phyloP scores from a whole-genome alignment of 2,797 vertebrate species.

The Aythya fuligula region DNA sequence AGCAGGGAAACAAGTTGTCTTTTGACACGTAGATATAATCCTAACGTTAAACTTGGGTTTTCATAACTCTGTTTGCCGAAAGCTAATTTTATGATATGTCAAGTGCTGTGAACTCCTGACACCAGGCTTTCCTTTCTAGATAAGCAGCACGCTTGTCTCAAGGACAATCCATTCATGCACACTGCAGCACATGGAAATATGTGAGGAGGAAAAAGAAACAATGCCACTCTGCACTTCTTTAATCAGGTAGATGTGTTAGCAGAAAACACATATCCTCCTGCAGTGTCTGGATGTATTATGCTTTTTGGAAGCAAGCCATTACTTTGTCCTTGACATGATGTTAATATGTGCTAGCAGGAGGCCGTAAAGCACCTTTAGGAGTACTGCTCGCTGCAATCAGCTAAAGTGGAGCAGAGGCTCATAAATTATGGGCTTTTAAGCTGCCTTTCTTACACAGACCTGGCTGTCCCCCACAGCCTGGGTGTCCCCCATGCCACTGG shows the following conservation, averaged over 20 bases:
- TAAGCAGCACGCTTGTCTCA: conserved; percentile 51
- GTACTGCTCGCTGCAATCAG: background rate
- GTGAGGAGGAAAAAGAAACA: conserved; percentile 48
- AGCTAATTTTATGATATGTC: background rate
- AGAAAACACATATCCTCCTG: conserved; percentile 21
- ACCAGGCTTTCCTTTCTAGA: conserved; percentile 49
- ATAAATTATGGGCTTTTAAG: background rate
- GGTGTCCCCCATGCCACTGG: no score
- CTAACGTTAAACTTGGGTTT: background rate
- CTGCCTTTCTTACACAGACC: background rate
- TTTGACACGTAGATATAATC: background rate
- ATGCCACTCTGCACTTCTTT: conserved; percentile 6
- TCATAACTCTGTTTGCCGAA: background rate
- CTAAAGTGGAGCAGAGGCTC: background rate
- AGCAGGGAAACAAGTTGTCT: background rate
- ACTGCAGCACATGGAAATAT: background rate
- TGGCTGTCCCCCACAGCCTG: background rate
- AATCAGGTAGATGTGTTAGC: conserved; percentile 46
- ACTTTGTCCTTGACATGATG: conserved; percentile 18
- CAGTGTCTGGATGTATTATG: background rate
- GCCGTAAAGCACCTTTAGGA: background rate
- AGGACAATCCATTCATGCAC: conserved; percentile 44
- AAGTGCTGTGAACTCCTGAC: conserved; percentile 37
- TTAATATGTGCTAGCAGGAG: background rate
- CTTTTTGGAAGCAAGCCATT: conserved; percentile 37